These are phyloP conservation scores for Drosophila neotestacea DNA, from an alignment of 2,888 invertebrate species.

Conservation along the genomic window DNA sequence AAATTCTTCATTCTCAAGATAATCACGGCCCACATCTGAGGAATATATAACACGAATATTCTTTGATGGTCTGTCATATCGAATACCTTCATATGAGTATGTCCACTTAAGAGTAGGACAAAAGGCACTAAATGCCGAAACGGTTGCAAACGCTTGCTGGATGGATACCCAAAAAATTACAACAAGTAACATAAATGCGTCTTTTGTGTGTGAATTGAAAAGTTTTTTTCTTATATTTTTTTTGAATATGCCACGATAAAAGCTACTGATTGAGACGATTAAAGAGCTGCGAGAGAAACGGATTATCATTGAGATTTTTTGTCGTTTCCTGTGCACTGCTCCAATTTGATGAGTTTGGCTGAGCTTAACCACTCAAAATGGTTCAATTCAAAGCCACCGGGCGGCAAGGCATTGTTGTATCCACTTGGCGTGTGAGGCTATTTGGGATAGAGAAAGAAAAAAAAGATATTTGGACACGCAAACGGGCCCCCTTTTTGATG, in stretches of 20 bases:
- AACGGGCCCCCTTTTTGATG: constrained; percentile 60
- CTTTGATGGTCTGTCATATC: constrained; percentile 8
- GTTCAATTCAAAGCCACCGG: constrained; percentile 36
- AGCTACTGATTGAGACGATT: constrained; percentile 60
- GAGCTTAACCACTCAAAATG: constrained; percentile 27
- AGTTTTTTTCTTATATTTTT: constrained; percentile 39
- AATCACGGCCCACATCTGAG: constrained; percentile 18
- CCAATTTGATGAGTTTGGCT: constrained; percentile 39
- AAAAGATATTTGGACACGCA: constrained; percentile 46
- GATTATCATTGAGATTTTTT: constrained; percentile 63
- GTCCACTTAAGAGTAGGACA: constrained; percentile 62
- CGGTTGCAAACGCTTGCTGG: constrained; percentile 57
- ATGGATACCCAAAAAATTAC: constrained; percentile 57
- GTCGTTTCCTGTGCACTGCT: constrained; percentile 65
- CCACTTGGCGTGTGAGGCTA: constrained; percentile 42
- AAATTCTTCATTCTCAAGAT: constrained; percentile 36
- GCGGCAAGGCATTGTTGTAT: constrained; percentile 44
- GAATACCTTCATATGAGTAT: constrained; percentile 43
- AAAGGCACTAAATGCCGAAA: constrained; percentile 56
- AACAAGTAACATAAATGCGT: constrained; percentile 49
- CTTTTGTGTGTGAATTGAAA: constrained; percentile 72
- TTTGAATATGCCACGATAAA: constrained; percentile 70
- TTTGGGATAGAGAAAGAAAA: constrained; percentile 23
- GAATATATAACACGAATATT: not conserved
- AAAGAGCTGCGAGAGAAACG: constrained; percentile 61